phyloP scores from a whole-genome alignment of 2,797 vertebrate genomes.

The Okamejei kenojei region DNA sequence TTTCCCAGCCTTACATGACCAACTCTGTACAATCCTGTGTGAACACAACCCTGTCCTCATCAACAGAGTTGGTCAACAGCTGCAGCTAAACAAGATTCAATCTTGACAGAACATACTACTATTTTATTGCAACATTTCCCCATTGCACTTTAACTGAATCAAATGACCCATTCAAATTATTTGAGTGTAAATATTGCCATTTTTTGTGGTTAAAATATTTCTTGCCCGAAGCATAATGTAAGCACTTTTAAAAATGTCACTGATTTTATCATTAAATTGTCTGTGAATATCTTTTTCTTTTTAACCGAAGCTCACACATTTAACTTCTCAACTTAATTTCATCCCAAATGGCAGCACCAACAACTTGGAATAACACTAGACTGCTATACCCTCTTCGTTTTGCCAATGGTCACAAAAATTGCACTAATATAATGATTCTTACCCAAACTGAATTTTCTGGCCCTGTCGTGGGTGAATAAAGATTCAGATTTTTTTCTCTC shows the following conservation, averaged over 20 bases:
- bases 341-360: not conserved
- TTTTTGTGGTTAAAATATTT: not conserved
- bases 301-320: too few relatives aligned
- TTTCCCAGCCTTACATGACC: too few relatives aligned
- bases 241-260: not conserved
- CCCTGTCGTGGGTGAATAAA: not conserved
- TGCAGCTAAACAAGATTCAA: not conserved
- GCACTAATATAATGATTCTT: not conserved
- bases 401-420: not conserved
- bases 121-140: not conserved
- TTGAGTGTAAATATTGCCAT: not conserved
- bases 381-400: not conserved
- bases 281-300: not conserved
- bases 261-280: not conserved
- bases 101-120: not conserved
- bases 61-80: too few relatives aligned
- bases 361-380: not conserved
- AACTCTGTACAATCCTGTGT: too few relatives aligned
- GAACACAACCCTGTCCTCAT: too few relatives aligned
- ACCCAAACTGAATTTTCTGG: not conserved
- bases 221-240: not conserved
- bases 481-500: too few relatives aligned
- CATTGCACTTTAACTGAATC: not conserved
- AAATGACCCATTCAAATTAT: not conserved
- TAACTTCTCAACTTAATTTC: not conserved